Conservation (phyloP, 2,797 vertebrate species). For the Micropoecilia bifurca region DNA sequence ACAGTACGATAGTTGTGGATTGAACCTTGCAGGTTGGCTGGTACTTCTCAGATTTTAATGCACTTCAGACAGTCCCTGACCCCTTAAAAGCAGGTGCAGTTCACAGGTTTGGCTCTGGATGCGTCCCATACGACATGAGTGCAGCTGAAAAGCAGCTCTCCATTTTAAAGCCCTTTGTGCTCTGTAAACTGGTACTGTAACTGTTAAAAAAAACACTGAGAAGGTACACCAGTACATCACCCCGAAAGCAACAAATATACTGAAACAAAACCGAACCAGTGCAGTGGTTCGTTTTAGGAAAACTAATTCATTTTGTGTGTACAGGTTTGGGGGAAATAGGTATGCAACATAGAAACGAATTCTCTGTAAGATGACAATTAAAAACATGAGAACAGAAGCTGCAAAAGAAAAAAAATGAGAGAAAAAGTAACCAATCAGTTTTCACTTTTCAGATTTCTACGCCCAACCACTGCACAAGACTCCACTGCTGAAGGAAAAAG, state of each 20-base stretch:
- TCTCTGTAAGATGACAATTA: neutral
- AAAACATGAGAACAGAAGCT: neutral
- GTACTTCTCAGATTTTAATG: neutral
- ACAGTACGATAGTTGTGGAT: neutral
- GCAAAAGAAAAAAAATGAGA: neutral
- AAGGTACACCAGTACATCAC: constrained; percentile 26
- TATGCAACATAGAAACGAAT: neutral
- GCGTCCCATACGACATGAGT: constrained; percentile 59
- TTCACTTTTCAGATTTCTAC: neutral
- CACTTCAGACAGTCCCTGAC: neutral
- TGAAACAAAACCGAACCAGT: constrained; percentile 22
- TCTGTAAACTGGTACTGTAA: constrained; percentile 25
- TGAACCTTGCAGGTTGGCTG: neutral
- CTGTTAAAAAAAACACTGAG: constrained; percentile 29
- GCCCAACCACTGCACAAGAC: neutral
- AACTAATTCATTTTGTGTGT: neutral
- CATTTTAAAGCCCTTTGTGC: constrained; percentile 42
- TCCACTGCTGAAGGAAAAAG: neutral
- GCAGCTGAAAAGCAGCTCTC: constrained; percentile 60
- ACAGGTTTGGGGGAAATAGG: neutral
- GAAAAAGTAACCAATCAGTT: neutral
- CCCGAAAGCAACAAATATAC: neutral
- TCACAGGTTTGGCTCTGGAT: constrained; percentile 2
- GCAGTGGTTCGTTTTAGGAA: constrained; percentile 3
- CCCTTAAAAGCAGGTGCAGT: neutral